A percentile compares a stretch with the other conserved stretches of the same genome.
Evolutionary conservation across 64 coral and sea anemone genomes (phyloP).

Genomic region (Porites australiensis): DNA sequence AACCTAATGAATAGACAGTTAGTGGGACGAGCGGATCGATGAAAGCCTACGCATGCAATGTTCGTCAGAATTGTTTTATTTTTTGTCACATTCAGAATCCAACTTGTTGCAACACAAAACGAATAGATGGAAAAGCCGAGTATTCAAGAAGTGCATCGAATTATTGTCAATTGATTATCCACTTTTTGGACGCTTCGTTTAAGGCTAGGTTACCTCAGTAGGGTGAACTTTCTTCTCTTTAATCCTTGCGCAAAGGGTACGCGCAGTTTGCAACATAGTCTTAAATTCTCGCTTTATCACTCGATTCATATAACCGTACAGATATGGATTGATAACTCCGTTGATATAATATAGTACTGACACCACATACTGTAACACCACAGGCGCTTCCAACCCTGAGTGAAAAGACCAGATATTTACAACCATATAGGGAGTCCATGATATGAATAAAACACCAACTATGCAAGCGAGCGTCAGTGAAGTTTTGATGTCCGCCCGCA

Average conservation of each 20-base stretch:
- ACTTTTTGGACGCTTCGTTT: not conserved
- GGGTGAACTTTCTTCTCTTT: slow-evolving; percentile 31
- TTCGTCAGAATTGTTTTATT: no score
- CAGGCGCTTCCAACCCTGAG: not conserved
- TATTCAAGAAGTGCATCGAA: not conserved
- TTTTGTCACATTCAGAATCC: no score
- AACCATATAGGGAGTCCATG: slow-evolving; percentile 79
- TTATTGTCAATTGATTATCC: not conserved
- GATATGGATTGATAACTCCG: slow-evolving; percentile 82
- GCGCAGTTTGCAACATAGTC: slow-evolving; percentile 2
- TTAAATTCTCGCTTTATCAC: slow-evolving; percentile 76
- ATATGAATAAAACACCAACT: slow-evolving; percentile 81
- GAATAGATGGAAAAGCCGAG: no score
- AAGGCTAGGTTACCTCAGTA: not conserved
- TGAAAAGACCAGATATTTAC: slow-evolving; percentile 78
- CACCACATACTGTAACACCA: slow-evolving; percentile 36
- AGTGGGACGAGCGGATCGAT: no score
- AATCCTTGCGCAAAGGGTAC: not conserved
- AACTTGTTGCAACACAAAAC: no score
- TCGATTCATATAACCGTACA: slow-evolving; percentile 89
- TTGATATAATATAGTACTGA: slow-evolving; percentile 80
- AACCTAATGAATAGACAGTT: no score
- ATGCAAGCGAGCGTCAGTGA: slow-evolving; percentile 69
- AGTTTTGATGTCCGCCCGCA: slow-evolving; percentile 81
- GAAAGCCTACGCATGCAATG: no score